These are phyloP conservation scores for Gouania willdenowi DNA, from an alignment of 2,797 vertebrate genomes.

Conservation along the genomic window DNA sequence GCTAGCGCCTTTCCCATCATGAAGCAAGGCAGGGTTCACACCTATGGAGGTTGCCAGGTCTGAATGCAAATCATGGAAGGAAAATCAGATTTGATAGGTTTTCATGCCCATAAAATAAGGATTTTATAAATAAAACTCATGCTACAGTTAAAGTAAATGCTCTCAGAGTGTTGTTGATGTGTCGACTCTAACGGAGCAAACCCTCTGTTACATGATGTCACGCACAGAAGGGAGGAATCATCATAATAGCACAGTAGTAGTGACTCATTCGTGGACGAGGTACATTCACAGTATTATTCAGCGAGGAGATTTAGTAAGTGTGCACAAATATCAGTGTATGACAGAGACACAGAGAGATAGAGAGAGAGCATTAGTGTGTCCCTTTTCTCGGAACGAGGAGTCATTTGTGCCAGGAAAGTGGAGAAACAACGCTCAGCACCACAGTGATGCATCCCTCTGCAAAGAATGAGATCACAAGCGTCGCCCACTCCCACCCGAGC, in stretches of 20 bases:
- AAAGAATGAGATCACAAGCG: conserved; percentile 69
- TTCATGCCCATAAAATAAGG: too few relatives aligned
- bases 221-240: conserved; percentile 74
- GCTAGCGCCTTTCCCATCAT: too few relatives aligned
- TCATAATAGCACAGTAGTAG: conserved; percentile 73
- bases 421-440: conserved; percentile 62
- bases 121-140: conserved; percentile 36
- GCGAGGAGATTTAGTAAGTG: conserved; percentile 51
- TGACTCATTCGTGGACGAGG: conserved; percentile 75
- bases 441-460: conserved; percentile 66
- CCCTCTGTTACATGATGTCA: conserved; percentile 70
- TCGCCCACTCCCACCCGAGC: conserved; percentile 65
- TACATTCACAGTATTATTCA: conserved; percentile 70
- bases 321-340: conserved; percentile 63
- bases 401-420: conserved; percentile 77
- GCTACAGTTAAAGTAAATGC: conserved; percentile 35
- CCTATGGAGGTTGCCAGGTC: too few relatives aligned
- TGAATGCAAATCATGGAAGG: too few relatives aligned
- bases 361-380: conserved; percentile 50
- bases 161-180: conserved; percentile 56
- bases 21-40: too few relatives aligned
- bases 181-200: conserved; percentile 57
- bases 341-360: conserved; percentile 33
- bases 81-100: too few relatives aligned
- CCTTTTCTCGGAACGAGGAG: conserved; percentile 72